These are phyloP conservation scores for Beroe forskalii DNA, from an alignment of 37 sponge, comb jelly and placozoan genomes.

Conservation along the genomic window DNA sequence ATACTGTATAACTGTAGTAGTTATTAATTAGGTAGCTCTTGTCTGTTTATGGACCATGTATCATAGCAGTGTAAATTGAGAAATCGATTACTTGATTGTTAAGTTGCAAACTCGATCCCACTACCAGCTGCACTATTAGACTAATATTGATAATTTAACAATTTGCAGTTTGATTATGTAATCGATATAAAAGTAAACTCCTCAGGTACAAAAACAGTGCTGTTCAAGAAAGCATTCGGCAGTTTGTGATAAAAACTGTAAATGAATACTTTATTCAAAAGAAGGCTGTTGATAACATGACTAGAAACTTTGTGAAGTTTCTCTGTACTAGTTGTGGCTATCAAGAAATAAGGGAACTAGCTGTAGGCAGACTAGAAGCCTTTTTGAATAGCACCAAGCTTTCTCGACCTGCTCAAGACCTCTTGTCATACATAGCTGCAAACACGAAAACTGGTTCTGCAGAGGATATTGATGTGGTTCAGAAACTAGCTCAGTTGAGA, in stretches of 20 bases:
- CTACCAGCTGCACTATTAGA: too few species aligned
- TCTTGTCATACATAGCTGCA: conserved; percentile 37
- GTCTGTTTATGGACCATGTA: too few species aligned
- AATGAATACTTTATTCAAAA: conserved; percentile 30
- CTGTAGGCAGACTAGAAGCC: conserved; percentile 10
- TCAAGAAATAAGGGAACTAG: conserved; percentile 26
- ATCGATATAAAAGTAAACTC: too few species aligned
- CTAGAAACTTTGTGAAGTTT: conserved; percentile 55
- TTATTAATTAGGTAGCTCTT: too few species aligned
- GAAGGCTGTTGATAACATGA: conserved; percentile 57
- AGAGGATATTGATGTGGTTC: conserved; percentile 81
- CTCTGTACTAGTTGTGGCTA: conserved; percentile 49
- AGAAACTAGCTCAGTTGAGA: conserved; percentile 72
- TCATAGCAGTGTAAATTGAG: too few species aligned
- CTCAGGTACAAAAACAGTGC: conserved; percentile 62
- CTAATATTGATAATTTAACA: too few species aligned
- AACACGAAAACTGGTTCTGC: conserved; percentile 61
- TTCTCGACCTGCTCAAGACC: conserved; percentile 42
- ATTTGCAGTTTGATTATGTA: too few species aligned
- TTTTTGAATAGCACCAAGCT: conserved; percentile 56
- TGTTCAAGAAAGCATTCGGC: conserved; percentile 1
- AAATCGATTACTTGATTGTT: too few species aligned
- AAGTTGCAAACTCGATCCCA: too few species aligned
- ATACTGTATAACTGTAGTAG: too few species aligned
- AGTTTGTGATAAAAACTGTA: conserved; percentile 34